Base-by-base conservation (phyloP, 2,888 invertebrate genomes). In the Coelinius sp. region DNA sequence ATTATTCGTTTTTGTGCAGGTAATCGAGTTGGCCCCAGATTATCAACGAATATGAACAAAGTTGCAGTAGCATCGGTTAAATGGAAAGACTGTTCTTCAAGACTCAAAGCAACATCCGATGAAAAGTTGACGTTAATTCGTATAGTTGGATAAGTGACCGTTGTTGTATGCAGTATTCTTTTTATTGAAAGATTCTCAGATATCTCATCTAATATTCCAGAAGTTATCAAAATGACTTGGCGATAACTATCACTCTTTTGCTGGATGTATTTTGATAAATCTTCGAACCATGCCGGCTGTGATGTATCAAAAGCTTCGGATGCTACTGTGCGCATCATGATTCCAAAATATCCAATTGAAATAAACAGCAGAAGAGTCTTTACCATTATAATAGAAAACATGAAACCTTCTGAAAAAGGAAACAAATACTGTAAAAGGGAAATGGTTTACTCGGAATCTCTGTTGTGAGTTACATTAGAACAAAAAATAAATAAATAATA, bases 31-130 rank as follows among this genome's bases (percentile, higher is more conserved):
- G 44, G n/a, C 8, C 17, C 22, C 22, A 27, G 10, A 49, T 70
- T 65, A 56, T 41, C 27, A 2, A 70, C 35, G 14, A 65, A 59
- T 20, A 70, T 66, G 12, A 59, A 70, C 8, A 70, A 66, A n/a
- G 70, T 70, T n/a, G 25, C 56, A n/a, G 63, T 44, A 6, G 65
- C 35, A 24, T 65, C 44, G 5, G 25, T 41, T 14, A 1, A 10
- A 59, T 22, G 35, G 2, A 22, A 14, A 35, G 35, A 20, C 46
- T 12, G 35, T 25, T 31, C 14, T 17, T 22, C 17, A n/a, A n/a
- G n/a, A n/a, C n/a, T n/a, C n/a, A n/a, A n/a, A 20, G 31, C 4
- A 1, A 24, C 20, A 8, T 59, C 0, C 12, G 24, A 20, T 38
- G 31, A 22, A 14, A 31, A 6, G 59, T 71, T 17, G 20, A 38